These are phyloP conservation scores for Reticulitermes speratus DNA, from an alignment of 1,140 invertebrate species.

Conservation along the genomic window DNA sequence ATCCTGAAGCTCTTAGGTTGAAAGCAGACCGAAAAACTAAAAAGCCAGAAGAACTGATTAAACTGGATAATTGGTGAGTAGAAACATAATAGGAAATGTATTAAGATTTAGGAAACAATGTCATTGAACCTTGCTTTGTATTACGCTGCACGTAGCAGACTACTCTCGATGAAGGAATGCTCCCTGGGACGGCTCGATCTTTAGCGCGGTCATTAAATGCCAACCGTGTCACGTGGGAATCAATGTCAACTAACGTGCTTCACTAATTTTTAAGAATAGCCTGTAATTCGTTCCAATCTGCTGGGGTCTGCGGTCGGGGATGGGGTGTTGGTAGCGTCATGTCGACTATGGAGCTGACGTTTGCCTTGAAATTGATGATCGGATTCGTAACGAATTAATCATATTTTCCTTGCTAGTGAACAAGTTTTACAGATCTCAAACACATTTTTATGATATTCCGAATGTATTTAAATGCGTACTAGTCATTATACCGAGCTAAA, in stretches of 20 bases:
- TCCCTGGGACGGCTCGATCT: slow-evolving; percentile 38
- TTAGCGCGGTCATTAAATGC: slow-evolving; percentile 44
- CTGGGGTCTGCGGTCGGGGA: background rate
- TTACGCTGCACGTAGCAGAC: slow-evolving; percentile 42
- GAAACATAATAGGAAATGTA: slow-evolving; percentile 26
- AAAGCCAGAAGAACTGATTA: slow-evolving; percentile 89
- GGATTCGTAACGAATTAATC: background rate
- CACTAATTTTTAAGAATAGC: slow-evolving; percentile 28
- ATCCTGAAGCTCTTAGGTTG: slow-evolving; percentile 80
- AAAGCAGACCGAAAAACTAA: slow-evolving; percentile 86
- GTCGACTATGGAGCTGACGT: slow-evolving; percentile 41
- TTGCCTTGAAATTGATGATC: slow-evolving; percentile 35
- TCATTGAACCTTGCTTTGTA: slow-evolving; percentile 51
- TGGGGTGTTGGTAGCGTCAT: slow-evolving; percentile 39
- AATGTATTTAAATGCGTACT: background rate
- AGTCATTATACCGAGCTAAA: background rate
- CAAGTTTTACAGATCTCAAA: background rate
- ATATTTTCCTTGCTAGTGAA: background rate
- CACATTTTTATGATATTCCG: background rate
- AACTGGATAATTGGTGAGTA: slow-evolving; percentile 90
- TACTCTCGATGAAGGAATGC: slow-evolving; percentile 38
- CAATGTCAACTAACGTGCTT: slow-evolving; percentile 32
- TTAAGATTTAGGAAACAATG: slow-evolving; percentile 40
- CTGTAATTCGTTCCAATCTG: slow-evolving; percentile 25
- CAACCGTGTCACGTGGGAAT: slow-evolving; percentile 44